These are phyloP conservation scores for Vultur gryphus DNA, from an alignment of 2,797 vertebrate species.

Conservation along the genomic window DNA sequence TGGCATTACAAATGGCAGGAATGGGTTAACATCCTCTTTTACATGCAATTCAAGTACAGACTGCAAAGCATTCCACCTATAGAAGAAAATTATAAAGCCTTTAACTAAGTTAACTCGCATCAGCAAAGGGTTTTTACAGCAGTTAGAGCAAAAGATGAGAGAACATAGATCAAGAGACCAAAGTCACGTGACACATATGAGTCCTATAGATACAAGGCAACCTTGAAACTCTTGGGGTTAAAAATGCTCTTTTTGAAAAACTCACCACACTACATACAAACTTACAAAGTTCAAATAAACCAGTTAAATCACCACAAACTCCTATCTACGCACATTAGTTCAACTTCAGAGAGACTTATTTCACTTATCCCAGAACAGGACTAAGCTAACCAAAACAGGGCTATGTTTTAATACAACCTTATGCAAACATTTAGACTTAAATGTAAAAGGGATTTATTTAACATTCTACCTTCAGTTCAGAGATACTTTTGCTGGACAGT, in stretches of 20 bases:
- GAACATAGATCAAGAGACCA: fast-evolving
- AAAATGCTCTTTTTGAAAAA: not conserved
- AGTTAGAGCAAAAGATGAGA: fast-evolving
- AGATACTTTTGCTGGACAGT: not conserved
- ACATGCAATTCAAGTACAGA: not conserved
- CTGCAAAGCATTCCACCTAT: not conserved
- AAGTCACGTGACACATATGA: fast-evolving
- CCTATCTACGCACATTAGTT: too few species aligned
- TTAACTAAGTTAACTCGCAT: not conserved
- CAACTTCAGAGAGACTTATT: not conserved
- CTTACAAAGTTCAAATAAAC: not conserved
- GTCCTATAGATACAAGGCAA: not conserved
- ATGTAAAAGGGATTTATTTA: not conserved
- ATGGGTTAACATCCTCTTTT: fast-evolving
- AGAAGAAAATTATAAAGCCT: not conserved
- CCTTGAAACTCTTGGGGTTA: not conserved
- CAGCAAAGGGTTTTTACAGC: not conserved
- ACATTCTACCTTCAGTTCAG: not conserved
- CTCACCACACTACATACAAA: not conserved
- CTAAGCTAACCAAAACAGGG: not conserved
- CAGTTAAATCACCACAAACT: not conserved
- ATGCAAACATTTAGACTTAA: not conserved
- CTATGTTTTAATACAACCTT: not conserved
- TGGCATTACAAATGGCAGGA: fast-evolving
- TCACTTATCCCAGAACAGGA: not conserved